Percentiles rank a stretch among this genome's conserved stretches.
Conservation (phyloP, 2,113 vertebrate species). For the Stomatorhinus ivindoensis region DNA sequence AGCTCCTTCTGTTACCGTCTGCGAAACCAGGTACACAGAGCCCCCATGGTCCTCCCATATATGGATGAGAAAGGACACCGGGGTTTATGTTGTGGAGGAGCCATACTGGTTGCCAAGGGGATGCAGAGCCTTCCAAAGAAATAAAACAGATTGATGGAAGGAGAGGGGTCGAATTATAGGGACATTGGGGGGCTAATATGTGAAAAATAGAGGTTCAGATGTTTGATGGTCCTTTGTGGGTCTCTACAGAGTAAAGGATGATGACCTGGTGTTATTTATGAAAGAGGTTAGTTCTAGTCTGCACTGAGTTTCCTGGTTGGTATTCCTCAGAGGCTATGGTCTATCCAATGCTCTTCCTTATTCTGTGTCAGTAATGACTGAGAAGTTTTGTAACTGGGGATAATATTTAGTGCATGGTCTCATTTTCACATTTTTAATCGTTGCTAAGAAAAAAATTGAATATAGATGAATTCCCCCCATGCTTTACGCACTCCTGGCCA, state of each 20-base stretch:
- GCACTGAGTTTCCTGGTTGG: background rate
- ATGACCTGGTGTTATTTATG: background rate
- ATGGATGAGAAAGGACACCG: conserved; percentile 5
- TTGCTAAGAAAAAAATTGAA: background rate
- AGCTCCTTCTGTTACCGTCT: background rate
- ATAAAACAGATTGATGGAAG: conserved; percentile 4
- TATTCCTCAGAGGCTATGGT: background rate
- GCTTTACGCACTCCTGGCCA: background rate
- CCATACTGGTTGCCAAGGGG: conserved; percentile 25
- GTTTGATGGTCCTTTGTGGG: background rate
- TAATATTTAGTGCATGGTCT: background rate
- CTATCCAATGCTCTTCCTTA: background rate
- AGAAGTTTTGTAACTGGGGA: background rate
- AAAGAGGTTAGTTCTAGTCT: background rate
- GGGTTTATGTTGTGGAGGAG: conserved; percentile 24
- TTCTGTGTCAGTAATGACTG: background rate
- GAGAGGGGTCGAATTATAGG: conserved; percentile 23
- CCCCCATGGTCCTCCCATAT: conserved; percentile 12
- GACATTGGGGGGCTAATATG: conserved; percentile 6
- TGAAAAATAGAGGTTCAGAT: conserved; percentile 4
- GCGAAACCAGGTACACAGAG: background rate
- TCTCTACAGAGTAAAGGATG: background rate
- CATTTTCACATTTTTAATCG: background rate
- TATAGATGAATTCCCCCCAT: background rate
- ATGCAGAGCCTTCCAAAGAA: conserved; percentile 17